Base-by-base conservation (phyloP, 2,888 invertebrate genomes). In the Rhagonycha lutea region DNA sequence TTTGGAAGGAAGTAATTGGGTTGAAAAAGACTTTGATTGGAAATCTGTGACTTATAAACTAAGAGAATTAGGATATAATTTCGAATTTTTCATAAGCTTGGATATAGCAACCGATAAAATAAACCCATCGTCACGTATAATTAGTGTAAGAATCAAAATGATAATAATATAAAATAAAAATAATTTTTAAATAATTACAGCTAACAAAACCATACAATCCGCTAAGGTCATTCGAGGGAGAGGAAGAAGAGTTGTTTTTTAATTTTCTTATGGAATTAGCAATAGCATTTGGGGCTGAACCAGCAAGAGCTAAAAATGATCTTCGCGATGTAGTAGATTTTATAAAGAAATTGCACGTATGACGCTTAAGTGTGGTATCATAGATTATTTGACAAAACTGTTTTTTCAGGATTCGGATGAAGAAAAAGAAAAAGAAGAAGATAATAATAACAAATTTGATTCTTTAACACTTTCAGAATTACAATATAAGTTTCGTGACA, bases 401-500 rank as follows among this genome's bases (percentile, higher is more conserved):
- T 7, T 7, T 47, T 47, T n/a, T 0, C 8, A 65, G 63, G n/a
- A 26, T 14, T 65, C 26, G 1, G 63, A 65, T 3, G 23, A 62
- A 24, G 47, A 72, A 60, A 10, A 14, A 5, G 72, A 68, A 18
- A 10, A 14, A 5, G 72, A 68, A 18, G 65, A 71, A 14, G 72
- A 72, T n/a, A 65, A 61, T 28, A 71, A 76, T 14, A 68, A 80
- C 14, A 68, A 75, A 61, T 79, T 76, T 74, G 74, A 79, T 70
- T 81, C 81, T 47, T 89, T 89, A 87, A 89, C 89, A 3, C 83
- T 92, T 32, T 84, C 84, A 12, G 89, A 91, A 74, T 83, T 92
- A 61, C 88, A 90, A 79, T 84, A 85, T 70, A 86, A 88, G 81
- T 90, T 89, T 83, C 85, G 85, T 4, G 83, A 82, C 14, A 82